phyloP scores from a whole-genome alignment of 2,888 invertebrate genomes.

The Tortrix viridana region DNA sequence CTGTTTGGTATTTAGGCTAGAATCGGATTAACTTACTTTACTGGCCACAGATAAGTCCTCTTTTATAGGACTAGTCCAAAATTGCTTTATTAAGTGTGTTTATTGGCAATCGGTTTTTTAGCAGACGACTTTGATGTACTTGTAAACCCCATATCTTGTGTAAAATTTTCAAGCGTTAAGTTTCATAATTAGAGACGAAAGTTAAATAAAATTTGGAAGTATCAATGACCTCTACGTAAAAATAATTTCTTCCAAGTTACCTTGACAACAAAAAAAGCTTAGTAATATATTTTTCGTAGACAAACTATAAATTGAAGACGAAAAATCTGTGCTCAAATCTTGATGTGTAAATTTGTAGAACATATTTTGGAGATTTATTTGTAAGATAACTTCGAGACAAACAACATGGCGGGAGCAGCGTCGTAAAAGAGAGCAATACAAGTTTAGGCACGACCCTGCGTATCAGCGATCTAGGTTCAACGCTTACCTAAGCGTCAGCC shows the following conservation, averaged over 20 bases:
- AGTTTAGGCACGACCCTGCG: constrained; percentile 21
- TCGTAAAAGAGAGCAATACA: constrained; percentile 22
- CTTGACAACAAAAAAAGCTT: neutral
- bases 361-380: constrained; percentile 32
- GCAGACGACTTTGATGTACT: no score
- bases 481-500: constrained; percentile 2
- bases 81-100: neutral
- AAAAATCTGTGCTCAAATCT: constrained; percentile 16
- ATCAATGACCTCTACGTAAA: no score
- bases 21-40: constrained; percentile 8
- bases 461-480: constrained; percentile 33
- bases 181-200: no score
- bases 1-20: constrained; percentile 28
- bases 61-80: constrained; percentile 1
- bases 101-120: no score
- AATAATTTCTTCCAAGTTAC: no score
- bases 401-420: constrained; percentile 10
- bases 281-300: neutral
- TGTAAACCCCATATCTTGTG: no score
- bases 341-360: constrained; percentile 28
- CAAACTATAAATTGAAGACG: neutral
- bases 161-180: no score
- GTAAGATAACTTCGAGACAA: constrained; percentile 22
- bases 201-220: no score
- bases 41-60: constrained; percentile 11